Evolutionary conservation across 1,140 invertebrate genomes (phyloP), one percentile per base, ranked within the genome.

Genomic region (Procambarus virginalis): DNA sequence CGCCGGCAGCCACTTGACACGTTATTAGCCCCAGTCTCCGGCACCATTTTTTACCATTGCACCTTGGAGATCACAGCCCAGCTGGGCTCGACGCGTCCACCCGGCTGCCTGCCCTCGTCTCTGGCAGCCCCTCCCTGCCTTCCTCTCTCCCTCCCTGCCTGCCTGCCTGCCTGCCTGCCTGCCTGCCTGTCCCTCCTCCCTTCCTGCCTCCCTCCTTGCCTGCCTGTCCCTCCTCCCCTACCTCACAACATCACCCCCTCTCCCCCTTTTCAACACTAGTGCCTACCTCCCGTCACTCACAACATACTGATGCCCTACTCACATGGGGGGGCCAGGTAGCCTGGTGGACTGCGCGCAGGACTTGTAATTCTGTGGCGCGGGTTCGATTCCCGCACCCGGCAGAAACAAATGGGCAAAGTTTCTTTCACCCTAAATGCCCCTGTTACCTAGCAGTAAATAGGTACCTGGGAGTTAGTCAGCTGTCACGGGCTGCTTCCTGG

Each of bases 21-120:
- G 77, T 79, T 87, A 87, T 87, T 79, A 73, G 22, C 80, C 86
- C 70, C 80, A 80, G 80, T 83, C 79, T 58, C 70, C 70, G 86
- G 86, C 73, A 81, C 80, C 75, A 89, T 89, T 89, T 89, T 89
- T 89, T 89, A 83, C 55, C 70, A 75, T 49, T 89, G 80, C 86
- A 89, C 86, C 86, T 89, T 89, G 70, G 80, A 89, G 86, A 89
- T 89, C 86, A 89, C 58, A 89, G 73, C 79, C 86, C 86, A 89
- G 86, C 86, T 89, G 86, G 86, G 68, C 46, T 83, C 83, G 86
- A 89, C 86, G 86, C 73, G 68, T 89, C 80, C 86, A 34, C 68
- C 79, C 86, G 83, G 86, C 86, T 89, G 86, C 86, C 78, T 87
- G 76, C 64, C 78, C 86, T 87, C 86, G 78, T 83, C 86, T 89